These are phyloP conservation scores for Aphidius colemani DNA, from an alignment of 2,888 invertebrate genomes.

Conservation along the genomic window DNA sequence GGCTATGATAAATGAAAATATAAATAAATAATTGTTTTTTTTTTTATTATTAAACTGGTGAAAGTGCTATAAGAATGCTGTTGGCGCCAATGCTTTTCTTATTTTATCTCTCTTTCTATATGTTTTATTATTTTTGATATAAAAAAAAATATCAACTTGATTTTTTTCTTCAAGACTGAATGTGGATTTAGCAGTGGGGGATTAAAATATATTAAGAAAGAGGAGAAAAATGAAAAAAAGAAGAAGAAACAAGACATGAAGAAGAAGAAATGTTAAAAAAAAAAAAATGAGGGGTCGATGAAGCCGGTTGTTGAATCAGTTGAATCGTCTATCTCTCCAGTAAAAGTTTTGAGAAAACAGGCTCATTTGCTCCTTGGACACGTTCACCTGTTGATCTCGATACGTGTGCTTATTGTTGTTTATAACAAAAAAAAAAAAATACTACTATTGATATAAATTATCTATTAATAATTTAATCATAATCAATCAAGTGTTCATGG, in stretches of 20 bases:
- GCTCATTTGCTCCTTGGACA: slow-evolving; percentile 22
- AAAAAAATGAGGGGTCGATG: slow-evolving; percentile 13
- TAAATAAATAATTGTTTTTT: slow-evolving; percentile 25
- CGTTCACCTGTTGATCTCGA: slow-evolving; percentile 27
- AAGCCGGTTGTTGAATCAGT: slow-evolving; percentile 17
- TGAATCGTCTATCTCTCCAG: slow-evolving; percentile 16
- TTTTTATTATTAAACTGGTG: slow-evolving; percentile 10
- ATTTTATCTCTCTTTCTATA: slow-evolving; percentile 3
- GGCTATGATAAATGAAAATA: slow-evolving; percentile 14
- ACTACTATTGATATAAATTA: no score
- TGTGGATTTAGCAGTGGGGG: slow-evolving; percentile 28
- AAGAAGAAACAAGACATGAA: slow-evolving; percentile 23
- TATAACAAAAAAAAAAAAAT: neutral
- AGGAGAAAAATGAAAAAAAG: slow-evolving; percentile 12
- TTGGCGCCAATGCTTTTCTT: slow-evolving; percentile 28
- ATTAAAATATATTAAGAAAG: slow-evolving; percentile 4
- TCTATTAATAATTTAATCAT: no score
- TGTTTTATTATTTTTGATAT: no score
- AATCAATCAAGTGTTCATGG: no score
- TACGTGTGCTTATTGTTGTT: slow-evolving; percentile 8
- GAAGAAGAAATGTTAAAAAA: slow-evolving; percentile 8
- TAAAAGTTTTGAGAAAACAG: neutral
- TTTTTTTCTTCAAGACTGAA: slow-evolving; percentile 15
- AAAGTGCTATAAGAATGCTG: slow-evolving; percentile 10
- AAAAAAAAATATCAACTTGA: neutral